phyloP scores from a whole-genome alignment of 1,140 invertebrate genomes.

The Drosophila subobscura region DNA sequence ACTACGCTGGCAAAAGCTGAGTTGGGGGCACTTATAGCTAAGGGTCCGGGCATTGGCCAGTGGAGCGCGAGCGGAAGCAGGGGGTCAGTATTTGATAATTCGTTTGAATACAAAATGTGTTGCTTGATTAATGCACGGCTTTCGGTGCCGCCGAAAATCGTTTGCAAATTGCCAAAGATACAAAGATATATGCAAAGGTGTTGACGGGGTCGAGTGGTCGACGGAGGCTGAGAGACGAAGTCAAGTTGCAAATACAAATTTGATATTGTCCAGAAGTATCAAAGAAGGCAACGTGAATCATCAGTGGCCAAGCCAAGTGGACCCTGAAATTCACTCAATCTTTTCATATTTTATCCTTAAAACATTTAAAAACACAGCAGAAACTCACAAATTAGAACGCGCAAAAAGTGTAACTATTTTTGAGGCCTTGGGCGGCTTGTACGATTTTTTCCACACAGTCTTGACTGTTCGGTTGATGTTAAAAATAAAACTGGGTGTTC shows the following conservation, averaged over 20 bases:
- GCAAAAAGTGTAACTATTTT: too few relatives aligned
- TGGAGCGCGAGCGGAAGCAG: too few relatives aligned
- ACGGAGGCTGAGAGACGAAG: neutral
- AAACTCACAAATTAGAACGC: too few relatives aligned
- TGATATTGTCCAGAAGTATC: slow-evolving; percentile 35
- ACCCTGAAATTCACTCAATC: too few relatives aligned
- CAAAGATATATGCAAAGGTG: slow-evolving; percentile 33
- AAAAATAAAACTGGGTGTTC: too few relatives aligned
- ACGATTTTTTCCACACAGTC: too few relatives aligned
- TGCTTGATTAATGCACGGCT: slow-evolving; percentile 53
- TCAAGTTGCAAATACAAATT: neutral
- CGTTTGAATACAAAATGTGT: slow-evolving; percentile 37
- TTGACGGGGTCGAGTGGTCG: slow-evolving; percentile 21
- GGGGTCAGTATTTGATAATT: slow-evolving; percentile 18
- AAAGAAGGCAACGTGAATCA: slow-evolving; percentile 30
- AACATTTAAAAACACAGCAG: too few relatives aligned
- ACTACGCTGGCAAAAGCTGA: slow-evolving; percentile 1
- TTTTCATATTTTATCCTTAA: too few relatives aligned
- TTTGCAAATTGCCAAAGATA: slow-evolving; percentile 44
- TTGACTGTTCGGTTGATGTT: too few relatives aligned
- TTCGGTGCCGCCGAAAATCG: slow-evolving; percentile 36
- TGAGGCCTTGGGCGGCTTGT: too few relatives aligned
- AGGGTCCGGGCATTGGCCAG: slow-evolving; percentile 13
- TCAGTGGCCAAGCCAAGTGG: slow-evolving; percentile 9
- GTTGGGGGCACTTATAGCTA: neutral